Percentiles rank a stretch among this genome's conserved stretches.
Conservation (phyloP, 1,140 invertebrate species). For the Eufriesea mexicana region DNA sequence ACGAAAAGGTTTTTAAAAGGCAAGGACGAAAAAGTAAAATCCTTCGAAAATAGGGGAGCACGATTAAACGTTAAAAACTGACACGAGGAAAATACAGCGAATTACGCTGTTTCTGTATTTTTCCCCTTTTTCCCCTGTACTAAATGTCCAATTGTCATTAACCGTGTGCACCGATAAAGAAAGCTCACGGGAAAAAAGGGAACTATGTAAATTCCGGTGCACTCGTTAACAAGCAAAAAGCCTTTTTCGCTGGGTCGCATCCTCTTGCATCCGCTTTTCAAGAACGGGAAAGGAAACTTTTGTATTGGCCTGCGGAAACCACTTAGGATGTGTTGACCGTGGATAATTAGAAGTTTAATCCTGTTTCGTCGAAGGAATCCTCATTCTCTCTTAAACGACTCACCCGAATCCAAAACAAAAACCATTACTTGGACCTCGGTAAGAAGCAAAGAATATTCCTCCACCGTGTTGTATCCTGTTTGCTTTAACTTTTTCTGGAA, state of each 20-base stretch:
- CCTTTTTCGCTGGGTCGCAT: neutral
- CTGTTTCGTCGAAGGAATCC: neutral
- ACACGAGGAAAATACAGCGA: too few species aligned
- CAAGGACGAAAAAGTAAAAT: too few species aligned
- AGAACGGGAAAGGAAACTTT: conserved; percentile 18
- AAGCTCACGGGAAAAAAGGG: neutral
- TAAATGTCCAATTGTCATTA: neutral
- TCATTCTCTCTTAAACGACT: neutral
- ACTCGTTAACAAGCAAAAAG: conserved; percentile 14
- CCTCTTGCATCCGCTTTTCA: conserved; percentile 1
- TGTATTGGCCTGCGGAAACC: conserved; percentile 8
- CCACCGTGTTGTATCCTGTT: neutral
- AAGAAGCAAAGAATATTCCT: neutral
- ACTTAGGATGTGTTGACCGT: conserved; percentile 29
- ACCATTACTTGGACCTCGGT: neutral
- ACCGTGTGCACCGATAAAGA: neutral
- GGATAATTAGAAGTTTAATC: conserved; percentile 40
- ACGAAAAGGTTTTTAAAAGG: neutral
- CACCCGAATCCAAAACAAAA: conserved; percentile 11
- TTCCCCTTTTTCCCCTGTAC: too few species aligned
- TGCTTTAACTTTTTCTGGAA: neutral
- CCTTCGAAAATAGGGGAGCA: neutral
- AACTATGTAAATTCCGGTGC: neutral
- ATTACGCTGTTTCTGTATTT: too few species aligned
- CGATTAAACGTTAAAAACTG: too few species aligned